phyloP scores from a whole-genome alignment of 2,113 vertebrate genomes.

The Rhea americana region DNA sequence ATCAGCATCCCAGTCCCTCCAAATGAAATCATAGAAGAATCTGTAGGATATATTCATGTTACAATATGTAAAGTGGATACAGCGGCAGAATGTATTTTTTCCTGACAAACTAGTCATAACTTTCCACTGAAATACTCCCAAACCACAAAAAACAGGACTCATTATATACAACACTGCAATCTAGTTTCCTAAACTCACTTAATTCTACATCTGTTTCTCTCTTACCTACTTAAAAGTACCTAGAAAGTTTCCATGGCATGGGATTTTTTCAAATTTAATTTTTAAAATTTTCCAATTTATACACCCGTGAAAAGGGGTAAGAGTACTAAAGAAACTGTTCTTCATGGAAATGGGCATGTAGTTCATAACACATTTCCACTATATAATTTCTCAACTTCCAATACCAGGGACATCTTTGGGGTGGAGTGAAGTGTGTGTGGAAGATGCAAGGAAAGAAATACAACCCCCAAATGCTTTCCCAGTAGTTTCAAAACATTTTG shows the following conservation, averaged over 20 bases:
- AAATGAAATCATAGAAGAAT: conserved; percentile 75
- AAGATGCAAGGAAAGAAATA: too few species aligned
- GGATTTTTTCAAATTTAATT: too few species aligned
- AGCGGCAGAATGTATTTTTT: background rate
- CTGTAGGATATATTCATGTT: background rate
- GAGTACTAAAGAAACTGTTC: background rate
- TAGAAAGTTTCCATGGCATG: background rate
- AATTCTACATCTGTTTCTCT: background rate
- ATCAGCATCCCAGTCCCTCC: conserved; percentile 74
- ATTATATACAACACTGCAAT: background rate
- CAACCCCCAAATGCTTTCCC: too few species aligned
- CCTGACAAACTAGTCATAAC: background rate
- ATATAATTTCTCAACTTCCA: background rate
- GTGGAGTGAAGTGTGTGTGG: too few species aligned
- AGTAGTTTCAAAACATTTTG: too few species aligned
- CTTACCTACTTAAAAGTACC: background rate
- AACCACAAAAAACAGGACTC: background rate
- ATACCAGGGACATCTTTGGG: background rate
- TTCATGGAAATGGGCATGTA: background rate
- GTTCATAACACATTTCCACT: background rate
- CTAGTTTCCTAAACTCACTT: background rate
- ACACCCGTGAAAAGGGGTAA: background rate
- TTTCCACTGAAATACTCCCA: background rate
- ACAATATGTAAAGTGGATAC: background rate
- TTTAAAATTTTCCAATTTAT: too few species aligned